Conservation (phyloP, 2,113 vertebrate genomes). For the Otus sunia region DNA sequence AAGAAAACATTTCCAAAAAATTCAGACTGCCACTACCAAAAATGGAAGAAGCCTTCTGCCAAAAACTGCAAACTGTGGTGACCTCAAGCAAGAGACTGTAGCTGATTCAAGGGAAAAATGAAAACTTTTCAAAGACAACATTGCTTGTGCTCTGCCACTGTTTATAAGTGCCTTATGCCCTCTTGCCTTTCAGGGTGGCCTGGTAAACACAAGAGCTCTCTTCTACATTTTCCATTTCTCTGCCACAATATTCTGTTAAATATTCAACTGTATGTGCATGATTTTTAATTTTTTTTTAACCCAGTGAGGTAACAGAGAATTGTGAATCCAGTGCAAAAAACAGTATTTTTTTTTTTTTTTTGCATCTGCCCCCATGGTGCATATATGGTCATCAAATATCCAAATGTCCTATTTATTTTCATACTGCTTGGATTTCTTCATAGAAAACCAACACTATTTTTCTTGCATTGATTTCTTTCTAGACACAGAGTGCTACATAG, state of each 20-base stretch:
- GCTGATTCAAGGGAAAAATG: constrained; percentile 76
- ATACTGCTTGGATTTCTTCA: background rate
- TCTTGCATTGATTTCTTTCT: background rate
- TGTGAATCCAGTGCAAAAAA: background rate
- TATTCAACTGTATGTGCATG: constrained; percentile 62
- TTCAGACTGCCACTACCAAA: constrained; percentile 86
- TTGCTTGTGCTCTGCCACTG: constrained; percentile 68
- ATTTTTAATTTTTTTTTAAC: background rate
- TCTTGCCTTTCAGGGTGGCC: constrained; percentile 74
- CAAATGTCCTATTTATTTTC: background rate
- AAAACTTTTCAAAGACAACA: constrained; percentile 80
- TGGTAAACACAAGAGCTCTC: constrained; percentile 69
- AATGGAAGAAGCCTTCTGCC: constrained; percentile 92
- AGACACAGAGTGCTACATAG: background rate
- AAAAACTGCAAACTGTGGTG: constrained; percentile 83
- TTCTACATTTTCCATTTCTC: constrained; percentile 64
- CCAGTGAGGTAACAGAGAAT: background rate
- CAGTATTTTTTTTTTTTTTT: background rate
- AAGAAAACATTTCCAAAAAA: constrained; percentile 83
- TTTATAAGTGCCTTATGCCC: constrained; percentile 72
- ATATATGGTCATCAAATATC: background rate
- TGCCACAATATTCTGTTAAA: constrained; percentile 68
- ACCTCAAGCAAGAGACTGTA: constrained; percentile 83
- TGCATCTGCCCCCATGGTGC: background rate
- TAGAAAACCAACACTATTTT: background rate